Evolutionary conservation across 2,888 invertebrate species (phyloP), one percentile per base, ranked within the genome.

Genomic region (Podotricha telesiphe): DNA sequence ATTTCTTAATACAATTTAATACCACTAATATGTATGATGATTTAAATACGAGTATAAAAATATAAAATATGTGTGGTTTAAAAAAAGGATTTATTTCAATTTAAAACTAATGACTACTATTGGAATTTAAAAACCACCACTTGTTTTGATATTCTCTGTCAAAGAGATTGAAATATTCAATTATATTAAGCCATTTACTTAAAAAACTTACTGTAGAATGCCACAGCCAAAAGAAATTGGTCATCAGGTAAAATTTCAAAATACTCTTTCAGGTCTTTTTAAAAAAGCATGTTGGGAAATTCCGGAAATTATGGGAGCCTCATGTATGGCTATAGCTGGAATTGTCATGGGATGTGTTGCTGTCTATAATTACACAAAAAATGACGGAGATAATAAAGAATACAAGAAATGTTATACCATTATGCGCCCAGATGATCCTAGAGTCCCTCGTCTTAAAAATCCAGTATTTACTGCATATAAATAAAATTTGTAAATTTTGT

Each of bases 261-360:
- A 86, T 11, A 79, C 81, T 1, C 45, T 87, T 3, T 22, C 76
- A 0, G 89, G 86, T 17, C 76, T 85, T 34, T 81, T 90, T 19
- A 82, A 79, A 68, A 83, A 77, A 76, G 91, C 80, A n/a, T 89
- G 95, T 94, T 93, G 95, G 89, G 95, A 95, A 82, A 94, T 96
- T 76, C 96, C 96, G 5, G 96, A 96, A 81, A 86, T 96, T 56
- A 92, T 96, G 80, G 94, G 92, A 55, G 88, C 95, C 51, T 81
- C 94, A 0, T 87, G 87, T 8, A 75, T 95, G 77, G 96, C 89
- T 0, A 0, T 95, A 0, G 59, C 94, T 37, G 96, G 96, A 17
- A 34, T 94, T 1, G 93, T 86, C 0, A 76, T 95, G 68, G 91
- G 89, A 48, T 77, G 79, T 20, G 63, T 86, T 45, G 94, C 93